A percentile compares a stretch with the other conserved stretches of the same genome.
These are phyloP conservation scores for Mastomys natalensis DNA, from an alignment of 2,113 vertebrate species.

Conservation along the genomic window DNA sequence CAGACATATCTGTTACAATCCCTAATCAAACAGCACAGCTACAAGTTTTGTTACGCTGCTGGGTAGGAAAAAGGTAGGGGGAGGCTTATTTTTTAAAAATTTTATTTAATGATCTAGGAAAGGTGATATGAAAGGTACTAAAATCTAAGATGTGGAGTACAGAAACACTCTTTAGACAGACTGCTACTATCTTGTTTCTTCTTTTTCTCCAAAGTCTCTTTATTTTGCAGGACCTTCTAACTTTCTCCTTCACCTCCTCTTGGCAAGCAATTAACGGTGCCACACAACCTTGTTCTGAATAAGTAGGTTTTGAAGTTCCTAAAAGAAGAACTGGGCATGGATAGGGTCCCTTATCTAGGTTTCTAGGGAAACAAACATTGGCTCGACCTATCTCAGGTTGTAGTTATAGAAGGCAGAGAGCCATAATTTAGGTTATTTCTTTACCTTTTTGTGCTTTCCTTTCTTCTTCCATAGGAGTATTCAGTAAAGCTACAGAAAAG, in stretches of 20 bases:
- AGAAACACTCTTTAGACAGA: conserved; percentile 49
- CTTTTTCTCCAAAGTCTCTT: conserved; percentile 59
- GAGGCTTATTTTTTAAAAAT: conserved; percentile 54
- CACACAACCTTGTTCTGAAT: background rate
- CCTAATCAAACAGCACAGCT: conserved; percentile 40
- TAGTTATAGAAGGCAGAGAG: background rate
- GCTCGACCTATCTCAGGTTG: background rate
- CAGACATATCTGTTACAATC: conserved; percentile 38
- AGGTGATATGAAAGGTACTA: background rate
- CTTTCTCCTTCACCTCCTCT: conserved; percentile 31
- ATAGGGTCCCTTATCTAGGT: background rate
- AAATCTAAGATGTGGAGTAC: background rate
- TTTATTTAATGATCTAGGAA: background rate
- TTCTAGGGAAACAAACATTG: background rate
- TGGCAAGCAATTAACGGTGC: conserved; percentile 37
- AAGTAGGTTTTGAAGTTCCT: background rate
- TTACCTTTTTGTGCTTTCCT: conserved; percentile 38
- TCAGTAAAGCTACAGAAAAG: conserved; percentile 43
- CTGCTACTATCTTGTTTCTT: conserved; percentile 18
- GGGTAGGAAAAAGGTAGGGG: background rate
- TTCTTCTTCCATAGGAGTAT: conserved; percentile 30
- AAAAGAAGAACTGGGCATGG: background rate
- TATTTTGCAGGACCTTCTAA: conserved; percentile 42
- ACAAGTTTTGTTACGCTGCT: conserved; percentile 1
- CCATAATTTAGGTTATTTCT: background rate